Evolutionary conservation across 1,140 invertebrate genomes (phyloP), one percentile per base, ranked within the genome.

Genomic region (Trinorchestia longiramus): DNA sequence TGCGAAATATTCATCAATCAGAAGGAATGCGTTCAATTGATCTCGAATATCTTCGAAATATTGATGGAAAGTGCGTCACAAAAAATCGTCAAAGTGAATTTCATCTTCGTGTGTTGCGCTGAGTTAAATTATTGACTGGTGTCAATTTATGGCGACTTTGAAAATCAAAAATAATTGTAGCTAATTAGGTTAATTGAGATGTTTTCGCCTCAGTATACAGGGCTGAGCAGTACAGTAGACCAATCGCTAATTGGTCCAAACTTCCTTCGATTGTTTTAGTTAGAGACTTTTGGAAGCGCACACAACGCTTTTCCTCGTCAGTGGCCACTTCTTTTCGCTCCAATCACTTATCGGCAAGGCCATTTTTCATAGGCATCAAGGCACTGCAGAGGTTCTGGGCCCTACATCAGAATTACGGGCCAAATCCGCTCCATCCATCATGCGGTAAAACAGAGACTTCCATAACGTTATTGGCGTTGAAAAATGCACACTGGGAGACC

Each of bases 351-450:
- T 77, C 62, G 62, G 62, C 8, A 36, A 77, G 62, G 62, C 62
- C 62, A 77, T 77, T 77, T 77, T 77, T 77, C 62, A 77, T 77
- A 77, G 62, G 28, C 62, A 77, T 77, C 62, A 77, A 77, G 62
- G 15, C 62, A 77, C 62, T 36, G 62, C 62, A 77, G 62, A 11
- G 62, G 62, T 28, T 77, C 62, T 77, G 62, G 15, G 62, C 62
- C 62, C 62, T 77, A 77, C 62, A 77, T 77, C 62, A 77, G 62
- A 77, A 77, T 77, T 77, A 77, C 62, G 3, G 62, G 62, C 62
- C 62, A 77, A 77, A 77, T 77, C 62, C 28, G 62, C 62, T 77
- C 62, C 62, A 77, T 77, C 62, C 62, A 77, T 77, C 62, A 77
- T 28, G 15, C 28, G 1, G 62, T 77, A 36, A 77, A 77, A 77